A percentile compares a stretch with the other conserved stretches of the same genome.
These are phyloP conservation scores for Morpho helenor DNA, from an alignment of 2,888 invertebrate genomes.

Conservation along the genomic window DNA sequence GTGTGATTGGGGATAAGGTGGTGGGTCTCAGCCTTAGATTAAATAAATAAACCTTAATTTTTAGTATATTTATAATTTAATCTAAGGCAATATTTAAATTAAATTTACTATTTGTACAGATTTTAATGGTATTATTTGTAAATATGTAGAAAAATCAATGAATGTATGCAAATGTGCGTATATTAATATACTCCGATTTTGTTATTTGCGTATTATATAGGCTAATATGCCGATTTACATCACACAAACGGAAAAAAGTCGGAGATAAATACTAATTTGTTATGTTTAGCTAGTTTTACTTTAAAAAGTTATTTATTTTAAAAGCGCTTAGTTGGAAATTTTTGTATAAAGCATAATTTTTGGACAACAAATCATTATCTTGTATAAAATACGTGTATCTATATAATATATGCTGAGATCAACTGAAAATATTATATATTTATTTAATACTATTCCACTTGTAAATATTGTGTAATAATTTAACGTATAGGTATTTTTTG, in stretches of 20 bases:
- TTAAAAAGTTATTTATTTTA: slow-evolving; percentile 9
- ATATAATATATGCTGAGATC: no score
- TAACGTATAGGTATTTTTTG: not conserved
- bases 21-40: slow-evolving; percentile 52
- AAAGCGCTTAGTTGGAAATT: slow-evolving; percentile 2
- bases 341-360: not conserved
- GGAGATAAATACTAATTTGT: not conserved
- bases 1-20: slow-evolving; percentile 73
- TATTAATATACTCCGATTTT: slow-evolving; percentile 2
- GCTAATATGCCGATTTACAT: slow-evolving; percentile 5
- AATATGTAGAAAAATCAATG: slow-evolving; percentile 21
- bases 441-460: not conserved
- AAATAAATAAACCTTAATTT: slow-evolving; percentile 36
- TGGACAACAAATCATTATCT: not conserved
- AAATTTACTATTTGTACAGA: slow-evolving; percentile 21
- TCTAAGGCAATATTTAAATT: slow-evolving; percentile 19
- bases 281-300: slow-evolving; percentile 9
- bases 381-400: not conserved
- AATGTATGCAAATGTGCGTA: slow-evolving; percentile 2
- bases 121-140: slow-evolving; percentile 21
- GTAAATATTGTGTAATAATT: slow-evolving; percentile 12
- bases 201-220: not conserved
- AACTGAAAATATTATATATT: no score
- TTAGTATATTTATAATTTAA: slow-evolving; percentile 26
- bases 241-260: not conserved